Percentiles rank a stretch among this genome's conserved stretches.
Conservation (phyloP, 2,797 vertebrate genomes). For the Limnodromus scolopaceus region DNA sequence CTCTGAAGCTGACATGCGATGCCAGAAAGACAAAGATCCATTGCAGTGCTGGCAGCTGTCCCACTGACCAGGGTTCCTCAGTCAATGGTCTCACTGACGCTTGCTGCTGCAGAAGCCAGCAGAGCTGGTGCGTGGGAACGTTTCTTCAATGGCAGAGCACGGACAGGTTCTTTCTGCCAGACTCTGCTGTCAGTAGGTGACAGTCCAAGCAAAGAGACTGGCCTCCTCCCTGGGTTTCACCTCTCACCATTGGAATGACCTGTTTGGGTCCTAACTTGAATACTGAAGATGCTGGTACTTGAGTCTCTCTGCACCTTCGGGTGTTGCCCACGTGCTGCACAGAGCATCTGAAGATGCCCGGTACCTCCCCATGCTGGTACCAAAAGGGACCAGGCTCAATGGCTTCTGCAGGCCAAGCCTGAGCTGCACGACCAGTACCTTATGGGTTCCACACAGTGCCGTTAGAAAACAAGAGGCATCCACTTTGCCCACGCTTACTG, state of each 20-base stretch:
- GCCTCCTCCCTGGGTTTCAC: neutral
- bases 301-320: neutral
- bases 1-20: neutral
- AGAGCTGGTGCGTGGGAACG: fast-evolving
- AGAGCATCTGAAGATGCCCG: neutral
- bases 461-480: neutral
- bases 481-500: neutral
- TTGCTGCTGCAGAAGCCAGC: neutral
- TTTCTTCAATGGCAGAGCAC: neutral
- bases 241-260: neutral
- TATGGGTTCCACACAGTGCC: fast-evolving
- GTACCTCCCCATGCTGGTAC: neutral
- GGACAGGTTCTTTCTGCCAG: neutral
- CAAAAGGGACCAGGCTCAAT: neutral
- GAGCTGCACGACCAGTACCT: neutral
- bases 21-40: neutral
- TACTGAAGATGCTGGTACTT: neutral
- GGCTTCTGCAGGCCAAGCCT: neutral
- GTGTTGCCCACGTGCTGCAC: no score
- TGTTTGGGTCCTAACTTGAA: neutral
- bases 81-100: neutral
- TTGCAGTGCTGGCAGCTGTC: neutral
- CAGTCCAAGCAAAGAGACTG: neutral
- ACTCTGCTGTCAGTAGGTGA: neutral
- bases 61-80: neutral